Evolutionary conservation across 2,797 vertebrate genomes (phyloP).

Genomic region (Sebastes itinus): DNA sequence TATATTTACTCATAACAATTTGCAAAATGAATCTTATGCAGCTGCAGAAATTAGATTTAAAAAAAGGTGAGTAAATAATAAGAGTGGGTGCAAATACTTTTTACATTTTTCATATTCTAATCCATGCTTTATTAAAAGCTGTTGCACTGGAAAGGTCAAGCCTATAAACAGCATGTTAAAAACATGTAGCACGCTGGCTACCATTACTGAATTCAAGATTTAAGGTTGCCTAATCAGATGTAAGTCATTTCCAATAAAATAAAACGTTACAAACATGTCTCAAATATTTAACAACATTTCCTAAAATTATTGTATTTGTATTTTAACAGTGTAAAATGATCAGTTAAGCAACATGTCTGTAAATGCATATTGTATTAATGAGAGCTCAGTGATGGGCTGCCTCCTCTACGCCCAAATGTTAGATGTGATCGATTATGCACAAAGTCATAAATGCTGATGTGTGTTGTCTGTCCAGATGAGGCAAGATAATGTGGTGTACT

Average conservation of each 20-base stretch:
- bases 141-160: neutral
- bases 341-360: neutral
- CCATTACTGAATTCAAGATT: neutral
- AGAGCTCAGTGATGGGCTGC: neutral
- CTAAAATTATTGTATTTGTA: neutral
- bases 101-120: neutral
- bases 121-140: neutral
- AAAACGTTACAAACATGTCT: neutral
- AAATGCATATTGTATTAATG: neutral
- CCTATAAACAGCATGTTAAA: neutral
- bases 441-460: slow-evolving; percentile 22
- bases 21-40: neutral
- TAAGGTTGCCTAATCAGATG: neutral
- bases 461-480: neutral
- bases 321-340: neutral
- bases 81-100: neutral
- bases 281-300: neutral
- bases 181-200: neutral
- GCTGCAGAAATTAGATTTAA: neutral
- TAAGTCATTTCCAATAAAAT: neutral
- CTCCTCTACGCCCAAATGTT: neutral
- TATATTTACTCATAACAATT: neutral
- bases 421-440: slow-evolving; percentile 23
- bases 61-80: neutral
- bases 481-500: neutral